Percentiles rank a stretch among this genome's conserved stretches.
Evolutionary conservation across 2,888 invertebrate genomes (phyloP).

Genomic region (Lysandra bellargus): DNA sequence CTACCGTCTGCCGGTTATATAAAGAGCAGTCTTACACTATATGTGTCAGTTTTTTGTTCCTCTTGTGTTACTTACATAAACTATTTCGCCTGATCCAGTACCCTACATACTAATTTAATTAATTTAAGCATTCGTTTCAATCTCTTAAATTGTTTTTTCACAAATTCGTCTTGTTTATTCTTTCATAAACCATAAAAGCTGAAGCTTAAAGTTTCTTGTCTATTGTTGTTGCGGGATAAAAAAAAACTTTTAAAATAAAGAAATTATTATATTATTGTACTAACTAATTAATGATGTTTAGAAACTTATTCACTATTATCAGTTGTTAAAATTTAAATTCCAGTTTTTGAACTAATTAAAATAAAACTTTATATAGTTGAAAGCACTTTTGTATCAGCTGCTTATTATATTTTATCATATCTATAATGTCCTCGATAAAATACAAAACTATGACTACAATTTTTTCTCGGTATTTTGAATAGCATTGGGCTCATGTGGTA

Average conservation of each 20-base stretch:
- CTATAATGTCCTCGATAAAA: neutral
- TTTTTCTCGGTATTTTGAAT: neutral
- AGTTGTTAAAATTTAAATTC: neutral
- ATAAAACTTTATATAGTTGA: neutral
- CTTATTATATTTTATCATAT: neutral
- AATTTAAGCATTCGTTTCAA: neutral
- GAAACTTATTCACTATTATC: neutral
- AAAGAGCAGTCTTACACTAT: constrained; percentile 43
- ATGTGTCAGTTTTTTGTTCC: constrained; percentile 44
- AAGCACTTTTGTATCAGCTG: neutral
- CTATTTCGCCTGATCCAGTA: neutral
- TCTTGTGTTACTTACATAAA: constrained; percentile 44
- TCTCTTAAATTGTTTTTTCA: neutral
- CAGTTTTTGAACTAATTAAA: neutral
- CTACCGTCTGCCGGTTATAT: constrained; percentile 65
- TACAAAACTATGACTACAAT: neutral
- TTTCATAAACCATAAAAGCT: neutral
- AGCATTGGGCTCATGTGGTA: neutral
- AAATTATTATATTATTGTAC: neutral
- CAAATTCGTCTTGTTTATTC: neutral
- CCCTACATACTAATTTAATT: constrained; percentile 19
- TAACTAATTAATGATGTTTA: neutral
- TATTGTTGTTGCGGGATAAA: neutral
- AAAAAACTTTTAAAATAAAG: neutral
- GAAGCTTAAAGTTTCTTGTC: neutral